These are phyloP conservation scores for Anabas testudineus DNA, from an alignment of 2,797 vertebrate genomes.

Conservation along the genomic window DNA sequence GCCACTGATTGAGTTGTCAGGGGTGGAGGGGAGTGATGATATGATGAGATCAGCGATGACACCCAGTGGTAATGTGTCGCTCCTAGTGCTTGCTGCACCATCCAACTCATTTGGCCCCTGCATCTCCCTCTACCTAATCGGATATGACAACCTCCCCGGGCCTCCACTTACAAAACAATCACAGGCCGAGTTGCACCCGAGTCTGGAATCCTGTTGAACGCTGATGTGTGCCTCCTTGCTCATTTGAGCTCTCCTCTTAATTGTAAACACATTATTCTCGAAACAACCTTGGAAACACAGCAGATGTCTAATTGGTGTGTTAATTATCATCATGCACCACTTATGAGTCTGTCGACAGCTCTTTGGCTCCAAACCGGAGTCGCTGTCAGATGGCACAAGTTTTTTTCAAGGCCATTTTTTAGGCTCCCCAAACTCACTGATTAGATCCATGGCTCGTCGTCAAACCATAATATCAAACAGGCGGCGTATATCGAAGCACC, in stretches of 20 bases:
- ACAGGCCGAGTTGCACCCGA: conserved; percentile 30
- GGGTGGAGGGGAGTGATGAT: conserved; percentile 39
- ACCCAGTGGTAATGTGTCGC: conserved; percentile 68
- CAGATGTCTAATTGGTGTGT: conserved; percentile 78
- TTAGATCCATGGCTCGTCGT: conserved; percentile 46
- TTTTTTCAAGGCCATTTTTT: conserved; percentile 28
- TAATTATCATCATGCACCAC: conserved; percentile 72
- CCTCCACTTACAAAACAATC: conserved; percentile 61
- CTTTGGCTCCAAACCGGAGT: conserved; percentile 54
- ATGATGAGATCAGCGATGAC: conserved; percentile 77
- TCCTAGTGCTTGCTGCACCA: conserved; percentile 64
- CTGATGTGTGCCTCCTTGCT: conserved; percentile 49
- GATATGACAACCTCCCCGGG: conserved; percentile 70
- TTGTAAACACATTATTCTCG: conserved; percentile 66
- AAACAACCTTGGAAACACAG: conserved; percentile 64
- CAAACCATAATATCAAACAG: conserved; percentile 34
- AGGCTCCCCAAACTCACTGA: conserved; percentile 40
- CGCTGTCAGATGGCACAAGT: conserved; percentile 61
- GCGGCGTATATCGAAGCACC: conserved; percentile 27
- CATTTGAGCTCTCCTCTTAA: conserved; percentile 54
- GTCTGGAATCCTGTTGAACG: conserved; percentile 31
- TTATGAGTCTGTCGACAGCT: conserved; percentile 60
- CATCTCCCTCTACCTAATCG: conserved; percentile 63
- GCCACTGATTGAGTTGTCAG: conserved; percentile 68
- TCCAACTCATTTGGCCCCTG: conserved; percentile 65